Conservation (phyloP, 2,797 vertebrate genomes). For the Molossus alvarezi region DNA sequence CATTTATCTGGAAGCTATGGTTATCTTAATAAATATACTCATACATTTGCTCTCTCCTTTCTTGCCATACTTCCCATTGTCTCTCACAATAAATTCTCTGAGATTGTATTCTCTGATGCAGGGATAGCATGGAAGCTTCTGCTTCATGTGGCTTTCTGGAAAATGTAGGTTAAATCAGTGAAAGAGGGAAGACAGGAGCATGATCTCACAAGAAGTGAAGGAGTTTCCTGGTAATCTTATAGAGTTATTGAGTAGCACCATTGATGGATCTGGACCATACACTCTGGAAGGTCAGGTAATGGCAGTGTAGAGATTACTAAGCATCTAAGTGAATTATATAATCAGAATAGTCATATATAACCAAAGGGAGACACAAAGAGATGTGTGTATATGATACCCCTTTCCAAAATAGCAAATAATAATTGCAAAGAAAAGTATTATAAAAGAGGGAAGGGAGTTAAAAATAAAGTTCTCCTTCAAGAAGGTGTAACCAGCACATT, state of each 20-base stretch:
- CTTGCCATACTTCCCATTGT: background rate
- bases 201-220: background rate
- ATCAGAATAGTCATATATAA: background rate
- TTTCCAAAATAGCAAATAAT: background rate
- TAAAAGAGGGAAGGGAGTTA: background rate
- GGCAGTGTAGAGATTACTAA: background rate
- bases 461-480: background rate
- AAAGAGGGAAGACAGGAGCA: background rate
- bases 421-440: background rate
- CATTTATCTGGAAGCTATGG: background rate
- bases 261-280: background rate
- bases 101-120: too few species aligned
- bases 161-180: background rate
- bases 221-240: background rate
- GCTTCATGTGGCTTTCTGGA: background rate
- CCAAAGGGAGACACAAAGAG: background rate
- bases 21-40: background rate
- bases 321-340: background rate
- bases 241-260: background rate
- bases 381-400: rapidly evolving
- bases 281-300: background rate
- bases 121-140: background rate
- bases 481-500: background rate
- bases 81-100: background rate
- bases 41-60: background rate